Conservation (phyloP, 2,113 vertebrate species). For the Emydura subglobosa region DNA sequence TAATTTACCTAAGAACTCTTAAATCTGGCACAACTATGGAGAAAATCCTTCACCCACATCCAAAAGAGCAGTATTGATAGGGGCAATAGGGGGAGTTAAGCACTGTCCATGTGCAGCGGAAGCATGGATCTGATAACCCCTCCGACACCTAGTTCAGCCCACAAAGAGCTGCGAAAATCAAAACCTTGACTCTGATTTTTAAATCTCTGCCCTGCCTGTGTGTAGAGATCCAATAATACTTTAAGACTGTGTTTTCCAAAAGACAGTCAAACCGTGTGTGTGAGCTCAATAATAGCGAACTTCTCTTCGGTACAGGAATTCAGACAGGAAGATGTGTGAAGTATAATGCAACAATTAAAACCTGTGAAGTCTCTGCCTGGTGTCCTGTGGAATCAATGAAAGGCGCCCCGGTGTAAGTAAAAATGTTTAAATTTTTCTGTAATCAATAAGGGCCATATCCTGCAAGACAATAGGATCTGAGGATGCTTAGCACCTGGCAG, state of each 20-base stretch:
- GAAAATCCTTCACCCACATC: conserved; percentile 55
- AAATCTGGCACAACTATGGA: not conserved
- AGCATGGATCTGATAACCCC: conserved; percentile 14
- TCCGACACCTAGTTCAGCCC: conserved; percentile 36
- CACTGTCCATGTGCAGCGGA: conserved; percentile 35
- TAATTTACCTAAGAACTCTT: not conserved
- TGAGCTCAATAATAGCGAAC: not conserved
- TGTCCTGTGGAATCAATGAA: conserved; percentile 80
- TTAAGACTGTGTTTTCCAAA: not conserved
- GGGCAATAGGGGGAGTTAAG: not conserved
- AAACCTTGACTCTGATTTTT: not conserved
- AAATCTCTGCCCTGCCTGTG: not conserved
- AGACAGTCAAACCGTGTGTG: fast-evolving
- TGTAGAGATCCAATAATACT: not conserved
- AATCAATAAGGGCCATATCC: not conserved
- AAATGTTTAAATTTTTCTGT: not conserved
- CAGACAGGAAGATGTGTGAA: conserved; percentile 82
- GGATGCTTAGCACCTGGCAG: not conserved
- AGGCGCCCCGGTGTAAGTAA: conserved; percentile 73
- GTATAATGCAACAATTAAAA: conserved; percentile 77
- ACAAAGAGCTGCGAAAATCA: conserved; percentile 34
- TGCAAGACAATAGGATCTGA: not conserved
- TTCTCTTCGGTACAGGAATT: conserved; percentile 74
- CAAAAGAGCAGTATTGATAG: conserved; percentile 23
- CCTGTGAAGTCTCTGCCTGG: conserved; percentile 84